Evolutionary conservation across 2,888 invertebrate species (phyloP).

Genomic region (Tenthredo amoena): DNA sequence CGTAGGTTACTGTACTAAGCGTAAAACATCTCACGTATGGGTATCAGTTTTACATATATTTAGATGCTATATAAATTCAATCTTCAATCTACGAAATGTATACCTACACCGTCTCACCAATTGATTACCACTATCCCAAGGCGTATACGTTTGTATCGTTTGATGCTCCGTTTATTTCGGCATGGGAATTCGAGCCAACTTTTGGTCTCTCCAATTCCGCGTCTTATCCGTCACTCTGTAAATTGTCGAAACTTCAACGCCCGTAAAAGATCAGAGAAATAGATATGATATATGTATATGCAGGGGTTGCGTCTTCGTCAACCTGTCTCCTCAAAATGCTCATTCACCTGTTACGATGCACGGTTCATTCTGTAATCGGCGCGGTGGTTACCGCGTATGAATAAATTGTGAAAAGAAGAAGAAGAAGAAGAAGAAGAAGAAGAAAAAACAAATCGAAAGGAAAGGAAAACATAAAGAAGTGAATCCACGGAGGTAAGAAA

Average conservation of each 20-base stretch:
- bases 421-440: not conserved
- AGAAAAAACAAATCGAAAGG: not conserved
- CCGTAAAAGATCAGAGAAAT: not conserved
- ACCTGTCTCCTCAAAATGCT: not conserved
- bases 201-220: not conserved
- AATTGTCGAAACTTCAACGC: constrained; percentile 7
- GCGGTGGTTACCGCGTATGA: not conserved
- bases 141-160: constrained; percentile 64
- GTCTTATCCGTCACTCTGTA: constrained; percentile 5
- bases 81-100: not conserved
- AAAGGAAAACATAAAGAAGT: not conserved
- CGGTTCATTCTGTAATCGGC: not conserved
- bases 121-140: constrained; percentile 66
- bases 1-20: not conserved
- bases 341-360: constrained; percentile 11
- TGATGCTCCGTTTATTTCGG: constrained; percentile 68
- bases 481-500: not conserved
- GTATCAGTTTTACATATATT: not conserved
- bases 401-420: not conserved
- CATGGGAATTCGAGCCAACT: constrained; percentile 56
- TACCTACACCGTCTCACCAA: constrained; percentile 54
- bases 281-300: no score
- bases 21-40: not conserved
- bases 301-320: not conserved
- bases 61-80: constrained; percentile 14